Evolutionary conservation across 2,888 invertebrate genomes (phyloP).

Genomic region (Schizaphis graminum): DNA sequence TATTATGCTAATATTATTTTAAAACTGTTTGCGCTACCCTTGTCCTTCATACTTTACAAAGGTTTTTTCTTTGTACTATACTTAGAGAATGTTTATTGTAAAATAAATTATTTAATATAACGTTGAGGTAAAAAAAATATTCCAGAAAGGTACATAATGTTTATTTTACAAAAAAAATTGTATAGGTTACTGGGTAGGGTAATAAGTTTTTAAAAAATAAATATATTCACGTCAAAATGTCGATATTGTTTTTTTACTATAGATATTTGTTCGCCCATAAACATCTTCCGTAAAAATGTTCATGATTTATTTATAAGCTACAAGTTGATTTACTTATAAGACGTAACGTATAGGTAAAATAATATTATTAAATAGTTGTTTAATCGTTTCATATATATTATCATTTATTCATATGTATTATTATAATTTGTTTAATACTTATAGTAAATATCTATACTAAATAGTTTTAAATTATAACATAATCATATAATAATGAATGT

Average conservation of each 20-base stretch:
- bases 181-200: conserved; percentile 9
- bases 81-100: conserved; percentile 13
- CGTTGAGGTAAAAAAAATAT: conserved; percentile 9
- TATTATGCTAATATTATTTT: conserved; percentile 29
- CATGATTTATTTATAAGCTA: conserved; percentile 20
- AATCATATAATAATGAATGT: background rate
- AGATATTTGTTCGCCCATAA: background rate
- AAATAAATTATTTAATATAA: conserved; percentile 44
- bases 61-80: background rate
- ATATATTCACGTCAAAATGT: conserved; percentile 12
- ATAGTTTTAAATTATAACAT: background rate
- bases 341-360: background rate
- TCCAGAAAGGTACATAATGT: background rate
- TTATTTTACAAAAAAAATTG: background rate
- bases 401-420: background rate
- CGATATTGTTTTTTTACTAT: conserved; percentile 23
- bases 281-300: background rate
- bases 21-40: background rate
- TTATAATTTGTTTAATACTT: background rate
- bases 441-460: background rate
- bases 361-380: background rate
- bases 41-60: background rate
- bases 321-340: background rate
- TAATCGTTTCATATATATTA: background rate
- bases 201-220: conserved; percentile 27